Base-by-base conservation (phyloP, 2,888 invertebrate genomes). In the Helobdella robusta region DNA sequence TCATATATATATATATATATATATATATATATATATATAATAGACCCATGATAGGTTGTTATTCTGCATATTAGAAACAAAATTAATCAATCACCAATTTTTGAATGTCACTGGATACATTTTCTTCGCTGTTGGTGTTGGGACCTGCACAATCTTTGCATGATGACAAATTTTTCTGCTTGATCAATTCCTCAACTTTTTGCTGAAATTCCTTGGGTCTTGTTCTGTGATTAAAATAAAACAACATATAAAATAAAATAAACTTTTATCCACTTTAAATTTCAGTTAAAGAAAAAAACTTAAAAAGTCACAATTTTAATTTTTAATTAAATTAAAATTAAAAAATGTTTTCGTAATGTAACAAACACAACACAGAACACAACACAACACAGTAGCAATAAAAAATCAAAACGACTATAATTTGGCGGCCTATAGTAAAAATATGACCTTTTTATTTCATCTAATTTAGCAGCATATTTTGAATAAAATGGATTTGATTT, bases 401-500 rank as follows among this genome's bases (percentile, higher is more conserved):
- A 40, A 40, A 40, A 40, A 40, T 40, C n/a, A 40, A 40, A 40
- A n/a, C n/a, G n/a, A 40, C 11, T 40, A 40, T 15, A 40, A 40
- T n/a, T 40, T 40, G 11, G 44, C n/a, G n/a, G 11, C n/a, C 11
- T 40, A 40, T 15, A 40, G n/a, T 4, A 4, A 59, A 35, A 34
- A 8, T 5, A 18, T 58, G 48, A 70, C 70, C 64, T 46, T 65
- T 70, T 65, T 34, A 62, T 34, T 28, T 63, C 58, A 59, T 68
- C 67, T 20, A 77, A 67, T 67, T 76, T 77, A 34, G 72, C 66
- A 61, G 72, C 71, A 68, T 77, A 77, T 69, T 76, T 77, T 30
- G 71, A 71, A 71, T 72, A 77, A 67, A 73, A 76, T 20, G 76
- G 75, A 72, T 77, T 77, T 11, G 72, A 32, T 60, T 70, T 44